A percentile compares a stretch with the other conserved stretches of the same genome.
phyloP scores from a whole-genome alignment of 2,113 vertebrate genomes.

The Mobula hypostoma region DNA sequence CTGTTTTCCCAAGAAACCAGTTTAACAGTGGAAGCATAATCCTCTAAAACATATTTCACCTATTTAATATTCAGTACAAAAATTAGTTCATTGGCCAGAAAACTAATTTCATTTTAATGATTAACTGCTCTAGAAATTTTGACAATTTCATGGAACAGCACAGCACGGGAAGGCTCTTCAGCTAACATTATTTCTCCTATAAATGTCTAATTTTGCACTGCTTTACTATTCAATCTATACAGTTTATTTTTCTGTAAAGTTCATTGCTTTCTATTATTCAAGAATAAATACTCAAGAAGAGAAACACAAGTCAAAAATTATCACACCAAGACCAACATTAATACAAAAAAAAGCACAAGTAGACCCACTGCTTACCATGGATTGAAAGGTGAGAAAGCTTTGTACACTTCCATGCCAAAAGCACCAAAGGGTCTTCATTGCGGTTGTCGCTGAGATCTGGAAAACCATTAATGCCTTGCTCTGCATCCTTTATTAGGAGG shows the following conservation, averaged over 20 bases:
- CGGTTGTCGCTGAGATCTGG: conserved; percentile 90
- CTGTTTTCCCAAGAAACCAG: not conserved
- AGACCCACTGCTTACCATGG: conserved; percentile 59
- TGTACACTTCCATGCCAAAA: conserved; percentile 91
- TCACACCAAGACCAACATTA: not conserved
- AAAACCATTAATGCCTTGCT: conserved; percentile 74
- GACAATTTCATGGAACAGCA: no score
- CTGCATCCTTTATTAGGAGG: conserved; percentile 81
- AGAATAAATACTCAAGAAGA: not conserved
- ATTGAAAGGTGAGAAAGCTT: conserved; percentile 81
- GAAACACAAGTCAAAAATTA: not conserved
- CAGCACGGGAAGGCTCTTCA: no score
- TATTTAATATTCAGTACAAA: not conserved
- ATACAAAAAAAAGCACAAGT: not conserved
- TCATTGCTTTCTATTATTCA: not conserved
- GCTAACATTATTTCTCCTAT: not conserved
- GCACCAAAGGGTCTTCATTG: conserved; percentile 92
- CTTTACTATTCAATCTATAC: not conserved
- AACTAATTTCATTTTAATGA: not conserved
- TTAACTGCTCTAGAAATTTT: not conserved
- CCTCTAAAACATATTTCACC: not conserved
- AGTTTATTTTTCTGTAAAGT: not conserved
- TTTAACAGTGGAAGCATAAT: not conserved
- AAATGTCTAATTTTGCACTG: not conserved
- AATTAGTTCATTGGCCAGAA: not conserved